Conservation (phyloP, 2,888 invertebrate species). For the Gibbula magus region DNA sequence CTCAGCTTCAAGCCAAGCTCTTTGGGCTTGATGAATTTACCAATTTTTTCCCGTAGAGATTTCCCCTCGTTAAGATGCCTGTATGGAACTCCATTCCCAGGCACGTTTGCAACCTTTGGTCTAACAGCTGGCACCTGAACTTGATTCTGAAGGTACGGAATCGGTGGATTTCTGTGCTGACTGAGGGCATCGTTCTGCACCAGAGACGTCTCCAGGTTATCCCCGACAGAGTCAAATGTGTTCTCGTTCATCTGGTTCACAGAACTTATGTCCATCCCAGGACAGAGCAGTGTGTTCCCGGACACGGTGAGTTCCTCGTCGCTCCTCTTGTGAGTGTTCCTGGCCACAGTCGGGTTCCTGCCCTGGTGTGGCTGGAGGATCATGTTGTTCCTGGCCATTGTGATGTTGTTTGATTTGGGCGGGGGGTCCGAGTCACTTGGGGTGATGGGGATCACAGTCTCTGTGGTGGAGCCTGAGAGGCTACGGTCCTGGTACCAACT, state of each 20-base stretch:
- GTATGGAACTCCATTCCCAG: conserved; percentile 58
- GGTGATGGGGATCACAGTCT: conserved; percentile 79
- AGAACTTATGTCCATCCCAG: conserved; percentile 29
- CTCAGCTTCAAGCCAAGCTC: conserved; percentile 55
- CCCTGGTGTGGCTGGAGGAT: conserved; percentile 88
- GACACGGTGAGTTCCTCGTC: conserved; percentile 77
- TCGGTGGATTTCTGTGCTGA: conserved; percentile 75
- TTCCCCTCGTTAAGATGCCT: conserved; percentile 30
- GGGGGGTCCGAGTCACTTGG: conserved; percentile 77
- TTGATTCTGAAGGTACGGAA: conserved; percentile 85
- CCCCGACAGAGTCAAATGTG: conserved; percentile 66
- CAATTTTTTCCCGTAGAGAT: conserved; percentile 39
- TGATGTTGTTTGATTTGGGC: conserved; percentile 64
- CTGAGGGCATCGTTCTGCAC: conserved; percentile 77
- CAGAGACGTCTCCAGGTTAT: conserved; percentile 71
- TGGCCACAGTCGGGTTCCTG: conserved; percentile 87
- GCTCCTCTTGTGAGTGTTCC: conserved; percentile 81
- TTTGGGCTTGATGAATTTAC: conserved; percentile 56
- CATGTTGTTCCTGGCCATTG: conserved; percentile 57
- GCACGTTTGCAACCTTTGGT: conserved; percentile 75
- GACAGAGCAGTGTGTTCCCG: conserved; percentile 73
- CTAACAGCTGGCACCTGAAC: conserved; percentile 77
- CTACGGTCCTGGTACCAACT: conserved; percentile 54
- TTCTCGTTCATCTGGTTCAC: conserved; percentile 42
- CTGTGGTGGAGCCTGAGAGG: conserved; percentile 78